These are phyloP conservation scores for Acrossocheilus fasciatus DNA, from an alignment of 2,797 vertebrate species.

Conservation along the genomic window DNA sequence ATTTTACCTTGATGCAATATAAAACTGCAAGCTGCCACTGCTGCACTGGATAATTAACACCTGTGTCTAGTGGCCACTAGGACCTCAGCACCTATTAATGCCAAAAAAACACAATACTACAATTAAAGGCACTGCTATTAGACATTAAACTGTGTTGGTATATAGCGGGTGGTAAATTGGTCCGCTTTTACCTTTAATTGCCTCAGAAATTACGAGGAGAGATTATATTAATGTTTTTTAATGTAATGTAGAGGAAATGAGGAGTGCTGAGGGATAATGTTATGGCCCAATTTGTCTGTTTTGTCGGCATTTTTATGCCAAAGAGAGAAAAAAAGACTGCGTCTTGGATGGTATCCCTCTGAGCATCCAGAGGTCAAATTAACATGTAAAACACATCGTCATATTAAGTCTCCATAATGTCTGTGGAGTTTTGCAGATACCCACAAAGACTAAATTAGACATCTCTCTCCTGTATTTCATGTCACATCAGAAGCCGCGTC, in stretches of 20 bases:
- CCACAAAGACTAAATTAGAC: not conserved
- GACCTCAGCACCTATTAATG: conserved; percentile 43
- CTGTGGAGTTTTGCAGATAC: not conserved
- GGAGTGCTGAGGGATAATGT: conserved; percentile 32
- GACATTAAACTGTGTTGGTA: conserved; percentile 39
- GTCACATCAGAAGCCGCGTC: not conserved
- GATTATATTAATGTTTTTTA: conserved; percentile 52
- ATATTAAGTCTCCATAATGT: conserved; percentile 6
- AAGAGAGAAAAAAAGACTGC: not conserved
- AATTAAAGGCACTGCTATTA: conserved; percentile 39
- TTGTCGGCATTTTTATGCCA: conserved; percentile 4
- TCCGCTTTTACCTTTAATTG: conserved; percentile 46
- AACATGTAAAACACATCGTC: not conserved
- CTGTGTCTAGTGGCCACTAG: conserved; percentile 49
- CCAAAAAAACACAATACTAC: conserved; percentile 39
- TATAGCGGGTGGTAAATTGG: conserved; percentile 44
- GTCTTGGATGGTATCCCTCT: not conserved
- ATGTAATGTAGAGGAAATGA: conserved; percentile 37
- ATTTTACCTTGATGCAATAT: conserved; percentile 62
- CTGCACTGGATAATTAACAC: conserved; percentile 58
- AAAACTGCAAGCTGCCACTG: conserved; percentile 60
- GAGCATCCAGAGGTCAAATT: conserved; percentile 20
- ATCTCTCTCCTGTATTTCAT: conserved; percentile 5
- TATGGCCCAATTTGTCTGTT: conserved; percentile 45
- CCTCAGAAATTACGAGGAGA: conserved; percentile 41